phyloP scores from a whole-genome alignment of 1,140 invertebrate species.

The Trichomalopsis sarcophagae region DNA sequence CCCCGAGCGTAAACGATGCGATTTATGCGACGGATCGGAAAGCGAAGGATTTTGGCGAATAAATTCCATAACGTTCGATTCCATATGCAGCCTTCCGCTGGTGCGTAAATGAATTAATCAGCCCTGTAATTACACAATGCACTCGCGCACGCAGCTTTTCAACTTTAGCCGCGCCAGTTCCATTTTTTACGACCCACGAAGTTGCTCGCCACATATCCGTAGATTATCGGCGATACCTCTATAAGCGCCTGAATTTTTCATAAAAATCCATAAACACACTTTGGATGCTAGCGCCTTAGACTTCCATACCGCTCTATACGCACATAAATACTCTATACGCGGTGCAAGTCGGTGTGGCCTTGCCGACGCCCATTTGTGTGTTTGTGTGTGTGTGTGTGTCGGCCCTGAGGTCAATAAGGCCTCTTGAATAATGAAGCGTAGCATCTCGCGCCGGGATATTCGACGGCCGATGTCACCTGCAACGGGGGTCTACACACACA shows the following conservation, averaged over 20 bases:
- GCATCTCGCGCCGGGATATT: slow-evolving; percentile 48
- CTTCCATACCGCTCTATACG: no score
- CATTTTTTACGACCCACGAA: no score
- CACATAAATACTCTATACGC: not conserved
- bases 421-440: slow-evolving; percentile 59
- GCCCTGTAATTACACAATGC: no score
- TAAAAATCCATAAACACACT: slow-evolving; percentile 40
- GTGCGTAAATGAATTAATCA: no score
- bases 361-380: slow-evolving; percentile 5
- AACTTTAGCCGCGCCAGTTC: no score
- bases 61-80: no score
- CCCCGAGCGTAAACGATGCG: no score
- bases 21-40: no score
- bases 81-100: no score
- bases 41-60: no score
- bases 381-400: not conserved
- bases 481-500: not conserved
- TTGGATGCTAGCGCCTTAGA: not conserved
- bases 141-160: no score
- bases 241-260: slow-evolving; percentile 43
- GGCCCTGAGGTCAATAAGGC: slow-evolving; percentile 54
- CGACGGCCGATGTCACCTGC: not conserved
- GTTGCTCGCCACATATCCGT: no score
- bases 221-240: not conserved
- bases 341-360: slow-evolving; percentile 53